Percentiles rank a stretch among this genome's conserved stretches.
phyloP scores from a whole-genome alignment of 2,888 invertebrate species.

The Taenaris catops region DNA sequence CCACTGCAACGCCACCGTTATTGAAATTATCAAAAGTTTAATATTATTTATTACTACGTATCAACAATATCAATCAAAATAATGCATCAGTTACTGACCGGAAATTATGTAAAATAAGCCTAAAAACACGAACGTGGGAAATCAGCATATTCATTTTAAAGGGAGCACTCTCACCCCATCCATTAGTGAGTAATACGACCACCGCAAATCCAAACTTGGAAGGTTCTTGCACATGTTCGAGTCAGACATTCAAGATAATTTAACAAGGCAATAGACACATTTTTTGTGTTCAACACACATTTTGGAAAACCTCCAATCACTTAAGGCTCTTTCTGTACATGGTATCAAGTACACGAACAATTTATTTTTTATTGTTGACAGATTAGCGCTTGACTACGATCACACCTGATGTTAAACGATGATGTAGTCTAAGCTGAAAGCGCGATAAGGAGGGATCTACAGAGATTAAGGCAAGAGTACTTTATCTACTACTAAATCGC shows the following conservation, averaged over 20 bases:
- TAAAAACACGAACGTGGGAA: slow-evolving; percentile 61
- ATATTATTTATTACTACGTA: slow-evolving; percentile 15
- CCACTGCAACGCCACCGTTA: slow-evolving; percentile 6
- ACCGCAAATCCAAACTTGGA: slow-evolving; percentile 52
- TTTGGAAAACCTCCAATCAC: no score
- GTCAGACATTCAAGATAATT: slow-evolving; percentile 43
- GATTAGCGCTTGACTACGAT: no score
- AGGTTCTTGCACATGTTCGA: slow-evolving; percentile 57
- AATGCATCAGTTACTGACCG: slow-evolving; percentile 60
- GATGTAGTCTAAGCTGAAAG: no score
- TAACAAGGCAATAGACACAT: slow-evolving; percentile 28
- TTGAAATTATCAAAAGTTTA: slow-evolving; percentile 17
- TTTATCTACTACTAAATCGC: no score
- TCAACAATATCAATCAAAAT: slow-evolving; percentile 41
- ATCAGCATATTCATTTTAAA: slow-evolving; percentile 71
- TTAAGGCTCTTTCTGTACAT: no score
- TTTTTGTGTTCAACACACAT: no score
- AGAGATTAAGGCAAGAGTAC: no score
- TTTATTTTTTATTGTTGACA: no score
- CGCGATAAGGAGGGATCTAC: no score
- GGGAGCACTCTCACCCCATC: slow-evolving; percentile 53
- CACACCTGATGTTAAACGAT: no score
- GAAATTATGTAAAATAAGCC: slow-evolving; percentile 70
- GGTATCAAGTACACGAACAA: no score
- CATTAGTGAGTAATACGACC: slow-evolving; percentile 62